Base-by-base conservation (phyloP, 1,140 invertebrate species). In the Drosophila aff. region DNA sequence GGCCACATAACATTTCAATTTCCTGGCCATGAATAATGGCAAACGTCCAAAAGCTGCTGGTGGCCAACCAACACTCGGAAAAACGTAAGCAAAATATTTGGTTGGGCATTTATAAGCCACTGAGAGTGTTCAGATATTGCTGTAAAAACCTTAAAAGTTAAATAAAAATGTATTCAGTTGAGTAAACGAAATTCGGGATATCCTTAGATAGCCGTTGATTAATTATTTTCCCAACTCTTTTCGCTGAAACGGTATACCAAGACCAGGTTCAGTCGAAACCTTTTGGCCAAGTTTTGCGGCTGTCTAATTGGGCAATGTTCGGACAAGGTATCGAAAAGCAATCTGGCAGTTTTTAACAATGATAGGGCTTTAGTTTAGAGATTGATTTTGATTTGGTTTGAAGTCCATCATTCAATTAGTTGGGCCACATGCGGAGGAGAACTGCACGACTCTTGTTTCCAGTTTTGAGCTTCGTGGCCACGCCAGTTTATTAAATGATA, bases 1-100 rank as follows among this genome's bases (percentile, higher is more conserved):
- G 67, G 53, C 53, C 69, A 73, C 69, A 73, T 43, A 73, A 73
- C 69, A 73, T 72, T 73, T 73, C 75, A 73, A 79, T 79, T 79
- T 79, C 38, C 67, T 79, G 55, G 26, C 57, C 60, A 79, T 79
- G 77, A 79, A 79, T 79, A 79, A 79, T 79, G 77, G 68, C 66
- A 79, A 67, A 23, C 40, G 65, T 59, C 75, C 75, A 77, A 77
- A 46, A 76, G 47, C 55, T 53, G 46, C 41, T 76, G 74, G 28
- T 55, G 63, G 55, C 46, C 73, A 44, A 43, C 31, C 31, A 38
- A 15, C 21, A 55, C 33, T 55, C 8, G 52, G n/a, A 53, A 38
- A 55, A 55, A 36, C 13, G 21, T 16, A 23, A 38, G 13, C 7
- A 15, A 33, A 23, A n/a, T 16, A 50, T 28, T 31, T 50, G 16